Evolutionary conservation across 2,888 invertebrate species (phyloP).

Genomic region (Tenthredo notha): DNA sequence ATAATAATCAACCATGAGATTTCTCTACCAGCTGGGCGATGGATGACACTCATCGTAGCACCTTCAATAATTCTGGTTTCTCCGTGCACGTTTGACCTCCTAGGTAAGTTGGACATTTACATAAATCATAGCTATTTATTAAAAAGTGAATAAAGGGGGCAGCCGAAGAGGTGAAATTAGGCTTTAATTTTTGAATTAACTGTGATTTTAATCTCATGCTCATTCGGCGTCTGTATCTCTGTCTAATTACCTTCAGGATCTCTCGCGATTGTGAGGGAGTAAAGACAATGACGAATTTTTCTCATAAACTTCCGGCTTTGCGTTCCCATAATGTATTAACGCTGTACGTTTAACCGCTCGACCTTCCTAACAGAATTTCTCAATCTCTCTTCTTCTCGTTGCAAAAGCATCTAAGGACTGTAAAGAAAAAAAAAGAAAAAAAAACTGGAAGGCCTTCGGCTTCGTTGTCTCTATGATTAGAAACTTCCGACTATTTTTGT

Average conservation of each 20-base stretch:
- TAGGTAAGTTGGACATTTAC: background rate
- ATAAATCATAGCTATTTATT: constrained; percentile 8
- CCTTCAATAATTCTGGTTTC: background rate
- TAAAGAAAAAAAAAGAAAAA: background rate
- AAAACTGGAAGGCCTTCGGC: constrained; percentile 2
- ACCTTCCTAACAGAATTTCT: constrained; percentile 37
- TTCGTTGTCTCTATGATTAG: background rate
- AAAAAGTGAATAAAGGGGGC: background rate
- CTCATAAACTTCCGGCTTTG: constrained; percentile 39
- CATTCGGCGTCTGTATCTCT: background rate
- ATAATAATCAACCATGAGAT: background rate
- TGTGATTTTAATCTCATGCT: constrained; percentile 19
- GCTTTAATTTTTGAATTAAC: background rate
- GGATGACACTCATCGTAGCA: background rate
- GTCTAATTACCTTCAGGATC: constrained; percentile 7
- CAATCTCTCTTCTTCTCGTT: constrained; percentile 43
- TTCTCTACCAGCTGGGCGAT: background rate
- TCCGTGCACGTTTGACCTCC: constrained; percentile 32
- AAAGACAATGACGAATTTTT: constrained; percentile 40
- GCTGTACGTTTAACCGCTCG: constrained; percentile 34
- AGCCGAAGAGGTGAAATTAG: background rate
- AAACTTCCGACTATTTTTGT: background rate
- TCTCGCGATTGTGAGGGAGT: background rate
- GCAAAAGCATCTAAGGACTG: background rate
- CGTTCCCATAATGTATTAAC: constrained; percentile 28